Conservation (phyloP, 2,113 vertebrate genomes). For the Phylloscopus trochiloides region DNA sequence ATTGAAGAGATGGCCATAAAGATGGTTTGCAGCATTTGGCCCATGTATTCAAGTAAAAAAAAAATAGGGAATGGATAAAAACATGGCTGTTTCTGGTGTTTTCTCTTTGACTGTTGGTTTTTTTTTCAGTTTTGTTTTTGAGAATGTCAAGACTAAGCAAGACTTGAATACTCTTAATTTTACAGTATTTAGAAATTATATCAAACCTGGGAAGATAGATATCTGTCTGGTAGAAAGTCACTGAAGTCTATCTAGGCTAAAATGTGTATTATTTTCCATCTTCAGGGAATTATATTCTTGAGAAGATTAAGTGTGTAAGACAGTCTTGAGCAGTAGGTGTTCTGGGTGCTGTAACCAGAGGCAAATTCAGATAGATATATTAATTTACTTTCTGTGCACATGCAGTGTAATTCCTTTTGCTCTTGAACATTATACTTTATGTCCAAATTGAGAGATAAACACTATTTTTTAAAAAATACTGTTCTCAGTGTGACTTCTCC, state of each 20-base stretch:
- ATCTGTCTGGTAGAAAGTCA: background rate
- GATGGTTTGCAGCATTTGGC: conserved; percentile 43
- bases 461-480: background rate
- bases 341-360: background rate
- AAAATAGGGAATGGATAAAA: background rate
- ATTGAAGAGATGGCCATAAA: conserved; percentile 55
- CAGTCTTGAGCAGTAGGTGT: background rate
- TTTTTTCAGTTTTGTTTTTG: background rate
- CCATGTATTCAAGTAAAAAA: background rate
- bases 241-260: background rate
- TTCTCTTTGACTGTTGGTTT: background rate
- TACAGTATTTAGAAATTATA: background rate
- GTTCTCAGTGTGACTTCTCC: background rate
- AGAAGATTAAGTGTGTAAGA: background rate
- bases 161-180: background rate
- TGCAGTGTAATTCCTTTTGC: background rate
- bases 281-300: background rate
- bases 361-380: background rate
- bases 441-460: background rate
- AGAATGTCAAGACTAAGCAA: background rate
- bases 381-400: background rate
- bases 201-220: background rate
- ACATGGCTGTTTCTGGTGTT: background rate
- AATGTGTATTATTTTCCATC: background rate
- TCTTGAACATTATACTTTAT: background rate